Evolutionary conservation across 1,140 invertebrate species (phyloP), one percentile per base, ranked within the genome.

Genomic region (Dufourea novaeangliae): DNA sequence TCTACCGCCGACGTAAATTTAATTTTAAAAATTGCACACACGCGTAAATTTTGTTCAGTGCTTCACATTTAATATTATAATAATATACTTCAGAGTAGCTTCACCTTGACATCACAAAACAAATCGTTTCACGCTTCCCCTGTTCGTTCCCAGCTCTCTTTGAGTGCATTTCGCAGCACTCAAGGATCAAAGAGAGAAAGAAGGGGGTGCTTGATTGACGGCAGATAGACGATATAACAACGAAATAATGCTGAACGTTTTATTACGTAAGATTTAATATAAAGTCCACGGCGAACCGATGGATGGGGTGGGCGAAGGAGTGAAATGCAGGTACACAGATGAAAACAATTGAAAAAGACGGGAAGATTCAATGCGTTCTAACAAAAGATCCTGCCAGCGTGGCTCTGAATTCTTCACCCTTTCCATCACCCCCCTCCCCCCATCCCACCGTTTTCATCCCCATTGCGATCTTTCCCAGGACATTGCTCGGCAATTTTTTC

Each of bases 371-470:
- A 29, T 52, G 63, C 67, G 63, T 59, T 84, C 62, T 80, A 86
- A 86, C 79, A 84, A 87, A 84, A 73, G 71, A 82, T 72, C 64
- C 52, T 39, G 57, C 52, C 52, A 54, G 44, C 41, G 52, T 34
- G 44, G 44, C 70, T 83, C 44, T 76, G 82, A 83, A 81, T 85
- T 74, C 71, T 59, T 46, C 37, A 25, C 44, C 68, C 54, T 54
- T 46, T 64, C 37, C 17, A 20, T 14, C 52, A 59, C 50, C 41
- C 67, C 61, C 25, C 54, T 5, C 39, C 11, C 44, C 22, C 34
- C 29, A 5, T 14, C n/a, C 62, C 59, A 20, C 61, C 72, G n/a
- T n/a, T n/a, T n/a, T n/a, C n/a, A n/a, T n/a, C n/a, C n/a, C n/a
- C n/a, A n/a, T n/a, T n/a, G n/a, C n/a, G 27, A 46, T 70, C 80